Base-by-base conservation (phyloP, 2,797 vertebrate genomes). In the Acipenser oxyrinchus region DNA sequence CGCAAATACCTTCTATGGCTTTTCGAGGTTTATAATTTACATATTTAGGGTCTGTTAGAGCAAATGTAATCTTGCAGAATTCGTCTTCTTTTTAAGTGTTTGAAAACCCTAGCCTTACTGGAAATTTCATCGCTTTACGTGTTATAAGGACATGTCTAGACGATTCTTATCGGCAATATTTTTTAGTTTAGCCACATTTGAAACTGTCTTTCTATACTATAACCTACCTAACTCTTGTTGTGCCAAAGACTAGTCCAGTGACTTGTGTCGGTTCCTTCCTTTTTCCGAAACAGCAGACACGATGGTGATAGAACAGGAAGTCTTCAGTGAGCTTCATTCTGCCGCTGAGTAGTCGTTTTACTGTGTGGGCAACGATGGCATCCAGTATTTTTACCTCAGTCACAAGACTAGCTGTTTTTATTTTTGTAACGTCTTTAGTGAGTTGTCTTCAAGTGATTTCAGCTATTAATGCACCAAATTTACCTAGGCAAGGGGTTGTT, bases 401-500 rank as follows among this genome's bases (percentile, higher is more conserved):
- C 55, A 11, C 51, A 62, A 66, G 60, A 67, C 13, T 71, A 57
- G 68, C 64, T 49, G 51, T 76, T 23, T 8, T 62, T 57, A 67
- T 73, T 64, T 2, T 68, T 52, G 51, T 77, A 62, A 12, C 53
- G 8, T 62, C 89, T 7, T 51, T 74, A 8, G 60, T 83, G 6
- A 66, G 70, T 57, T 78, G 69, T 74, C 65, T 79, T 1, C 75
- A 83, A 49, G 86, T 78, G 67, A 68, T 74, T 53, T 58, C 55
- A 12, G 79, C 86, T 18, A 69, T 90, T 10, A 86, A 82, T 70
- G 71, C 81, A 0, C 81, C 84, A 65, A 78, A 88, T 64, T 78
- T 90, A 59, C 69, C 77, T 53, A 75, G 83, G 65, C 71, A 72
- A 2, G 73, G 64, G 10, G 68, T 69, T 1, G 69, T 63, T 1